Evolutionary conservation across 2,797 vertebrate genomes (phyloP).

Genomic region (Crax fasciolata): DNA sequence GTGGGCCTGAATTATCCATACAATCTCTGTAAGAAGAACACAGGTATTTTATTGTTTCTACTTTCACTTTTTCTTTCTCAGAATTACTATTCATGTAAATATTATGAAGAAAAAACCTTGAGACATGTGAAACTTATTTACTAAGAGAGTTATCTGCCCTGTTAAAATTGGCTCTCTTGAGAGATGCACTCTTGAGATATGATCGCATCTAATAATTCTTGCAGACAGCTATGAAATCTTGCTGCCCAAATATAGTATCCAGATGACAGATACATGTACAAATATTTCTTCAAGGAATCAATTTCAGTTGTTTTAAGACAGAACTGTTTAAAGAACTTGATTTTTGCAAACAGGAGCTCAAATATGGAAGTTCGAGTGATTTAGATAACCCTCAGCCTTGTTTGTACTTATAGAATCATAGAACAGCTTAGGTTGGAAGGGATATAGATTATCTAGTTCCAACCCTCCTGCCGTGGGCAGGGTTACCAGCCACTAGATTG

Average conservation of each 20-base stretch:
- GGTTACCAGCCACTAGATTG: no score
- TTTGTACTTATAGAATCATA: background rate
- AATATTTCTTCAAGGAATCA: background rate
- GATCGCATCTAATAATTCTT: background rate
- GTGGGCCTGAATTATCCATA: background rate
- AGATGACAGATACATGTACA: background rate
- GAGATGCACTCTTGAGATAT: background rate
- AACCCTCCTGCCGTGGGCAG: no score
- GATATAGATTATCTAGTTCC: background rate
- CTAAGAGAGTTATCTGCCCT: background rate
- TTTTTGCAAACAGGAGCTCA: background rate
- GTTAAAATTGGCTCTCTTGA: background rate
- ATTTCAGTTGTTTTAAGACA: background rate
- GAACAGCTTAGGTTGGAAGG: background rate
- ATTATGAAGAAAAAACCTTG: background rate
- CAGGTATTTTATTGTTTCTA: background rate
- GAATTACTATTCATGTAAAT: background rate
- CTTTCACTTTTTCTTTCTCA: background rate
- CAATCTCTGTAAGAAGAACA: background rate
- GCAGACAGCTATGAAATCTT: background rate
- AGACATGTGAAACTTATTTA: background rate
- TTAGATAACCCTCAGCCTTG: background rate
- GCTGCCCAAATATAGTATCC: background rate
- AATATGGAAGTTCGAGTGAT: background rate
- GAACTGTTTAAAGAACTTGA: background rate